Evolutionary conservation across 2,797 vertebrate species (phyloP).

Genomic region (Pyrrhura leucotis): DNA sequence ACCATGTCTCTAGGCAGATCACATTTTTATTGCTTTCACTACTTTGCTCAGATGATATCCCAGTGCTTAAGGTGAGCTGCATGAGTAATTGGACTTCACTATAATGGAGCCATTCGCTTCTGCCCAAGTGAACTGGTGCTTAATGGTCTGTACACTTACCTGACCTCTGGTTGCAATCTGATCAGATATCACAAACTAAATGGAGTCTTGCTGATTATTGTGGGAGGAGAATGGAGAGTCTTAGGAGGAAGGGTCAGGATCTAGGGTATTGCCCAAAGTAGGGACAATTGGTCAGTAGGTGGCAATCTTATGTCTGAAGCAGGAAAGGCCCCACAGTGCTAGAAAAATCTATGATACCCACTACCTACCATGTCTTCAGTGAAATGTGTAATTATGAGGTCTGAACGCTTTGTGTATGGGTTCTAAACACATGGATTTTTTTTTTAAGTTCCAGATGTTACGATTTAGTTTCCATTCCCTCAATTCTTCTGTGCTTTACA

Average conservation of each 20-base stretch:
- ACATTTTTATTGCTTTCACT: slow-evolving; percentile 52
- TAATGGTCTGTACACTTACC: slow-evolving; percentile 53
- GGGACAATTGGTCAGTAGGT: not conserved
- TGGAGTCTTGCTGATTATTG: not conserved
- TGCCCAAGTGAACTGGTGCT: slow-evolving; percentile 31
- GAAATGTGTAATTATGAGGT: not conserved
- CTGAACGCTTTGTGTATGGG: not conserved
- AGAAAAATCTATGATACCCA: not conserved
- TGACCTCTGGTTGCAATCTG: slow-evolving; percentile 42
- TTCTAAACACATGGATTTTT: not conserved
- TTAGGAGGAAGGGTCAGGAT: not conserved
- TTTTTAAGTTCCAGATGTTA: not conserved
- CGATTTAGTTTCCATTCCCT: not conserved
- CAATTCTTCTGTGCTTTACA: not conserved
- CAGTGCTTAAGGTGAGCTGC: not conserved
- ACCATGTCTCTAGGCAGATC: slow-evolving; percentile 12
- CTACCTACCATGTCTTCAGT: not conserved
- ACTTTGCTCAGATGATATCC: slow-evolving; percentile 21
- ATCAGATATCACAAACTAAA: slow-evolving; percentile 18
- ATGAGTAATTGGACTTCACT: slow-evolving; percentile 22
- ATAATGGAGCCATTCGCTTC: slow-evolving; percentile 44
- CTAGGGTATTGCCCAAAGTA: not conserved
- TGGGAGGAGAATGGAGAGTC: not conserved
- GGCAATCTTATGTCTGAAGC: slow-evolving; percentile 29
- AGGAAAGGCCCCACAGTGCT: not conserved